Percentiles rank a stretch among this genome's conserved stretches.
phyloP scores from a whole-genome alignment of 2,888 invertebrate species.

The Chironomus riparius region DNA sequence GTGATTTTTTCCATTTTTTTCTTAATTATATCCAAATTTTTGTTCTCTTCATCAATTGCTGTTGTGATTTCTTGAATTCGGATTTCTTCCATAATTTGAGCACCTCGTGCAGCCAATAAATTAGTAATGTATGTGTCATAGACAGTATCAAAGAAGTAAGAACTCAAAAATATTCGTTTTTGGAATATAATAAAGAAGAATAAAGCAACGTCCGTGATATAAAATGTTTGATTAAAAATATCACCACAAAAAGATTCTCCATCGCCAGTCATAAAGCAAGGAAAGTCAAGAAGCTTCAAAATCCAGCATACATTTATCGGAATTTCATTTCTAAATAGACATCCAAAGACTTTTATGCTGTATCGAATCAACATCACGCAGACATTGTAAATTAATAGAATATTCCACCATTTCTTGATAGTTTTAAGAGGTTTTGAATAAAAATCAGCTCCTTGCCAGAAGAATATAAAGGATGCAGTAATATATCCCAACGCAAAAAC shows the following conservation, averaged over 20 bases:
- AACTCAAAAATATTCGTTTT: constrained; percentile 56
- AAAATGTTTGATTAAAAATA: no score
- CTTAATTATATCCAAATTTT: constrained; percentile 54
- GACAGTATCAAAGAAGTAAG: constrained; percentile 50
- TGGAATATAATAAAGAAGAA: constrained; percentile 45
- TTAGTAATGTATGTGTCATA: constrained; percentile 61
- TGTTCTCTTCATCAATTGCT: constrained; percentile 50
- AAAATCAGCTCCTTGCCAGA: constrained; percentile 67
- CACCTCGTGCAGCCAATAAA: constrained; percentile 58
- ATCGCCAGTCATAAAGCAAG: background rate
- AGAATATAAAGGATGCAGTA: constrained; percentile 58
- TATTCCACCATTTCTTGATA: constrained; percentile 48
- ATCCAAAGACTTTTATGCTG: no score
- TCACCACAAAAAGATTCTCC: background rate
- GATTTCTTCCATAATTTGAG: constrained; percentile 57
- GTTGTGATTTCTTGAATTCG: constrained; percentile 55
- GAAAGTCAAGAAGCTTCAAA: background rate
- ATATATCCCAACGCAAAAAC: constrained; percentile 63
- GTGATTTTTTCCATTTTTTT: constrained; percentile 58
- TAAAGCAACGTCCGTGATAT: no score
- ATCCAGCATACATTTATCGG: background rate
- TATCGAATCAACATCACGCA: constrained; percentile 45
- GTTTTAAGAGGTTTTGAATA: constrained; percentile 53
- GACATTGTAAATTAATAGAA: constrained; percentile 54
- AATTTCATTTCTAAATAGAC: no score